Conservation (phyloP, 37 sponge, comb jelly and placozoan species). For the Hormiphora californensis region DNA sequence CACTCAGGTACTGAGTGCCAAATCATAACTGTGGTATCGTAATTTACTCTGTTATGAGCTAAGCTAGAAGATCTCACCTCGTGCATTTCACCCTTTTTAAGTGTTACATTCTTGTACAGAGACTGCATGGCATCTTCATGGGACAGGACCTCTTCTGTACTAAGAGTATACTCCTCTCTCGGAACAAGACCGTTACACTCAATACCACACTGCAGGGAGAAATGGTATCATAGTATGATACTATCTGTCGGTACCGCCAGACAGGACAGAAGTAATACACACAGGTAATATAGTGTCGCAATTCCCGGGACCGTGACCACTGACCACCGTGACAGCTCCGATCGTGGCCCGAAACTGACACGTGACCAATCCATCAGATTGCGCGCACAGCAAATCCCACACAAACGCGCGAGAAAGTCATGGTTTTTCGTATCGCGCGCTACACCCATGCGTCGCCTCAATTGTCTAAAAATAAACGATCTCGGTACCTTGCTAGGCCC, state of each 20-base stretch:
- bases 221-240: conserved; percentile 10
- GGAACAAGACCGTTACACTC: conserved; percentile 54
- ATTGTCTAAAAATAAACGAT: too few relatives aligned
- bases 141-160: background rate
- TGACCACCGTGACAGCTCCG: too few relatives aligned
- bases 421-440: too few relatives aligned
- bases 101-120: background rate
- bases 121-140: conserved; percentile 10
- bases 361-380: too few relatives aligned
- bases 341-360: too few relatives aligned
- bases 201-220: conserved; percentile 41
- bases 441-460: background rate
- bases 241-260: background rate
- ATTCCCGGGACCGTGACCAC: too few relatives aligned
- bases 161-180: conserved; percentile 9
- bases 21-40: too few relatives aligned
- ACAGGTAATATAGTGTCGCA: background rate
- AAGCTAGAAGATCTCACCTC: too few relatives aligned
- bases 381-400: too few relatives aligned
- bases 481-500: conserved; percentile 59
- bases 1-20: too few relatives aligned
- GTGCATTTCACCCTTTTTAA: conserved; percentile 12
- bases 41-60: too few relatives aligned
- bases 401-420: too few relatives aligned
- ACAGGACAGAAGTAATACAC: background rate